Evolutionary conservation across 2,113 vertebrate genomes (phyloP), one percentile per base, ranked within the genome.

Genomic region (Tyrannus savana): DNA sequence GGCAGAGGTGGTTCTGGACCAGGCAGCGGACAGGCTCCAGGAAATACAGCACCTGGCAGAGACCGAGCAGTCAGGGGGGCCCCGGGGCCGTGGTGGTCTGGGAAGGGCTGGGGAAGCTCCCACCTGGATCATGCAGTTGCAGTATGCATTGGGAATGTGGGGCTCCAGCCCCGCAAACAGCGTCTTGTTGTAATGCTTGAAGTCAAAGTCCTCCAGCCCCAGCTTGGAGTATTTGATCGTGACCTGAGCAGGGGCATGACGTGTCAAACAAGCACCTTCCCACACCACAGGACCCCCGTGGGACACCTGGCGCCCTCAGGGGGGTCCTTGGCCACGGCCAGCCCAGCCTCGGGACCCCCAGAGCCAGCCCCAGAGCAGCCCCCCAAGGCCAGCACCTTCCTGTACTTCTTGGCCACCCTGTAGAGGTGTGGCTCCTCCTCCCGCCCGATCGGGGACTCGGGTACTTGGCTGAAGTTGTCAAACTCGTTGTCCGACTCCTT

Each of bases 121-220:
- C 90, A 99, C 99, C 98, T 99, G 99, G 85, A 99, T 99, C 99
- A 99, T 99, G 97, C 99, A 99, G 98, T 99, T 99, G 95, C 99
- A 99, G 98, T 99, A 99, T 44, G 99, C 99, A 3, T 99, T 99
- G 90, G 99, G 99, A 90, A 99, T 99, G 90, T 99, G 99, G n/a
- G 99, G 99, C 96, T 99, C 99, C 96, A 99, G 96, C 7, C 99
- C 99, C 5, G 99, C 99, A 91, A 99, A 99, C 89, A 99, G 94
- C 1, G 99, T 99, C 97, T 99, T 99, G 97, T 99, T 99, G 98
- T 99, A 99, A 97, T 99, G 99, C 96, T 99, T 99, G 96, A 99
- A 99, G 97, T 99, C 99, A 97, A 99, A 99, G 91, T 99, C 99
- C 87, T 99, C 99, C 64, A 99, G 97, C 27, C 99, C 99, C 64